These are phyloP conservation scores for Hemaris fuciformis DNA, from an alignment of 2,888 invertebrate species.

Conservation along the genomic window DNA sequence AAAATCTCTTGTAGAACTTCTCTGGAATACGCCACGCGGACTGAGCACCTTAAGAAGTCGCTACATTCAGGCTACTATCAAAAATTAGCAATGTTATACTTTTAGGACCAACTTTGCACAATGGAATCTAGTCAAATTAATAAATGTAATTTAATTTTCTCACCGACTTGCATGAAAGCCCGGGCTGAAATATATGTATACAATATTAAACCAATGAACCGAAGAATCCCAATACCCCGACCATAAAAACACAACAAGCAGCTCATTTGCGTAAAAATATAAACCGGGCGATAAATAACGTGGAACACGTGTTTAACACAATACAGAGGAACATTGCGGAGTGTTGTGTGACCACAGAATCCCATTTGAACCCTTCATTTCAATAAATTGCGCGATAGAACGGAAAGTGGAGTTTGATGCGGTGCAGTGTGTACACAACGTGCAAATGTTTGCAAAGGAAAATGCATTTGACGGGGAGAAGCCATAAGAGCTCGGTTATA, in stretches of 20 bases:
- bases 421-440: constrained; percentile 5
- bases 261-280: neutral
- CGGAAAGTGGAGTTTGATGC: constrained; percentile 12
- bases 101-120: too few relatives aligned
- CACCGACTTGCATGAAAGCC: too few relatives aligned
- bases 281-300: neutral
- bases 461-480: constrained; percentile 4
- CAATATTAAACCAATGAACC: neutral
- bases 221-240: neutral
- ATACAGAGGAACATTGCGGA: neutral
- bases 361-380: constrained; percentile 14
- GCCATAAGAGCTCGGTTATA: neutral
- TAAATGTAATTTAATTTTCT: too few relatives aligned
- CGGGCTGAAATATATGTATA: neutral
- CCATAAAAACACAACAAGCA: neutral
- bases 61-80: too few relatives aligned
- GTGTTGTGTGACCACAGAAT: constrained; percentile 11
- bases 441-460: constrained; percentile 11
- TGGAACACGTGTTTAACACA: neutral
- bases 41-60: too few relatives aligned
- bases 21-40: too few relatives aligned
- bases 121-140: too few relatives aligned
- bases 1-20: too few relatives aligned
- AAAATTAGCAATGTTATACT: too few relatives aligned
- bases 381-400: constrained; percentile 14